phyloP scores from a whole-genome alignment of 2,888 invertebrate genomes.

The Yponomeuta malinellus region DNA sequence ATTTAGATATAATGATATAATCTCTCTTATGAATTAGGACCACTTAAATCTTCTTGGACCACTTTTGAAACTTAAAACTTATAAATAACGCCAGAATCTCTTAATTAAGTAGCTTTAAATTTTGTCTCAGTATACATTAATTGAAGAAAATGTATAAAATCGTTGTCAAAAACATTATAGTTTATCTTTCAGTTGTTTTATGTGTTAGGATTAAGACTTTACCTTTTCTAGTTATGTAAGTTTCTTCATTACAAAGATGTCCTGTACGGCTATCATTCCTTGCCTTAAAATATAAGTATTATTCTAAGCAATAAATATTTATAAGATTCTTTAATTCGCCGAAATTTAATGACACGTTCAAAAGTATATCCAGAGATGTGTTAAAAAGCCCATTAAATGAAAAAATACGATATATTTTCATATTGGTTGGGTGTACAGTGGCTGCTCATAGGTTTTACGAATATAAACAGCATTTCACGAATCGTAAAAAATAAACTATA shows the following conservation, averaged over 20 bases:
- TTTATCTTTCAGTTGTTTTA: background rate
- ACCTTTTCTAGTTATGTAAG: background rate
- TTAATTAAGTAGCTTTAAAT: background rate
- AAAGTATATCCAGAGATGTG: background rate
- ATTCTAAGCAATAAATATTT: background rate
- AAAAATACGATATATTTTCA: too few relatives aligned
- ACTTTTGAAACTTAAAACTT: background rate
- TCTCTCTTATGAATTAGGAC: conserved; percentile 26
- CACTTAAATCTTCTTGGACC: conserved; percentile 15
- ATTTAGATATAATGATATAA: background rate
- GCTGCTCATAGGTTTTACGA: too few relatives aligned
- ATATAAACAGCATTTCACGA: background rate
- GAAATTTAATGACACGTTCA: background rate
- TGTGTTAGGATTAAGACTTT: background rate
- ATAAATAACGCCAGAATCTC: background rate
- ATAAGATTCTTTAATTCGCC: background rate
- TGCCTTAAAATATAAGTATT: background rate
- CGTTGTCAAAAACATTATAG: background rate
- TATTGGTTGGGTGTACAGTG: too few relatives aligned
- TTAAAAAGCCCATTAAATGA: too few relatives aligned
- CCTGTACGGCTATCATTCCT: background rate
- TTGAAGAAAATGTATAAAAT: background rate
- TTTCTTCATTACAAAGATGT: background rate
- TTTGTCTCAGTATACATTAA: background rate
- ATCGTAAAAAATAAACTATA: background rate